Conservation (phyloP, 2,888 invertebrate genomes). For the Rhamphomyia laevipes region DNA sequence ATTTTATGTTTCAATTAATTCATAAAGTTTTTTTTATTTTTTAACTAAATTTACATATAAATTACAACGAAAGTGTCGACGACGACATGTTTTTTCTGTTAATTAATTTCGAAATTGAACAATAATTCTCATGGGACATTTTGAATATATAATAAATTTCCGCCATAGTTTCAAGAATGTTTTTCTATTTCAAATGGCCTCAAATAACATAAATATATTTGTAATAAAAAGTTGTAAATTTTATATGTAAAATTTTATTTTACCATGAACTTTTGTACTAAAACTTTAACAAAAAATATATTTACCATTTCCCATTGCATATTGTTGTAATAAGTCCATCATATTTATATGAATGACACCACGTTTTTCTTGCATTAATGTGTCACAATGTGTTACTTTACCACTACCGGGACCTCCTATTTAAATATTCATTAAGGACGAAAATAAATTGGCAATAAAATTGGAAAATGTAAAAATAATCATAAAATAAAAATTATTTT, state of each 20-base stretch:
- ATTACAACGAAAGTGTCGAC: no score
- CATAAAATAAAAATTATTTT: neutral
- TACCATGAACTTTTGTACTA: no score
- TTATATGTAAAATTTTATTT: no score
- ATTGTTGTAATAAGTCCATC: conserved; percentile 82
- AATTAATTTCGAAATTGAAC: no score
- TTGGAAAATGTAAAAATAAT: neutral
- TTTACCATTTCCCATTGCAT: conserved; percentile 76
- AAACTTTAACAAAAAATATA: no score
- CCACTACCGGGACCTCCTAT: conserved; percentile 92
- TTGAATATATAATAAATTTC: no score
- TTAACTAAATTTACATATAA: no score
- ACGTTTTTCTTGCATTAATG: conserved; percentile 72
- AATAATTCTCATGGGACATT: no score
- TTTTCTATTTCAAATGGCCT: neutral
- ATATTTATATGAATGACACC: conserved; percentile 82
- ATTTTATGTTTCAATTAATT: no score
- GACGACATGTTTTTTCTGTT: no score
- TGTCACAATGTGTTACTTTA: conserved; percentile 95
- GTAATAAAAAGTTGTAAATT: no score
- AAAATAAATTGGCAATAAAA: neutral
- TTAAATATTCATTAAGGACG: neutral
- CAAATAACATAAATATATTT: no score
- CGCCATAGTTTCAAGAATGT: neutral
- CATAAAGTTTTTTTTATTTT: neutral